Base-by-base conservation (phyloP, 1,140 invertebrate species). In the Cherax quadricarinatus region DNA sequence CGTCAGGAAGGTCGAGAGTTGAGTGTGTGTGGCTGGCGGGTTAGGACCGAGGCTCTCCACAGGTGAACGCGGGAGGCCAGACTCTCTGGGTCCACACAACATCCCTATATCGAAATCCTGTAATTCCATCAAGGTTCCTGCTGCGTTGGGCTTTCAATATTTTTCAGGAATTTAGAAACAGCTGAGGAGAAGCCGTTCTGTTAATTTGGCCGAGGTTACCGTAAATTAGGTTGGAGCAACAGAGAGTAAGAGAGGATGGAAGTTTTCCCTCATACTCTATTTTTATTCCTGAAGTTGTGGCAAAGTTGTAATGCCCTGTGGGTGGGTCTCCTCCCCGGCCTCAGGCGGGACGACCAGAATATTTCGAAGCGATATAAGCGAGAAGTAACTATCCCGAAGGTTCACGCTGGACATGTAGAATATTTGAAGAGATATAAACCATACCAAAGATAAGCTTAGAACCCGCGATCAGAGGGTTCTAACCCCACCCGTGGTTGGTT, bases 91-190 rank as follows among this genome's bases (percentile, higher is more conserved):
- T 66, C 82, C 83, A 24, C 89, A 91, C 89, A 91, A 86, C 89
- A 85, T 91, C 83, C 48, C 89, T 83, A 86, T 91, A 91, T 91
- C 89, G 89, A 79, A 91, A 91, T 91, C 89, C 89, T 85, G 89
- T 91, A 91, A 91, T 91, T 91, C 89, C 89, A 91, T 91, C 89
- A 91, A 86, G 89, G 83, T 16, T 66, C 89, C 89, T 30, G 89
- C 89, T 91, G 89, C 10, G 89, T 49, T 49, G n/a, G 89, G 70
- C 80, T 91, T 91, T 91, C 89, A 91, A 91, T 91, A 91, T 91
- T 91, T 91, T 91, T 91, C 82, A 86, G 89, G 82, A 91, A 91
- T 91, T 86, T 91, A 86, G 89, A 91, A 91, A 91, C 89, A 91
- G 82, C 82, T 79, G 73, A 62, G 57, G 53, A 60, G 88, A 90